Percentiles rank a stretch among this genome's conserved stretches.
phyloP scores from a whole-genome alignment of 2,113 vertebrate species.

The Pardalotus punctatus region DNA sequence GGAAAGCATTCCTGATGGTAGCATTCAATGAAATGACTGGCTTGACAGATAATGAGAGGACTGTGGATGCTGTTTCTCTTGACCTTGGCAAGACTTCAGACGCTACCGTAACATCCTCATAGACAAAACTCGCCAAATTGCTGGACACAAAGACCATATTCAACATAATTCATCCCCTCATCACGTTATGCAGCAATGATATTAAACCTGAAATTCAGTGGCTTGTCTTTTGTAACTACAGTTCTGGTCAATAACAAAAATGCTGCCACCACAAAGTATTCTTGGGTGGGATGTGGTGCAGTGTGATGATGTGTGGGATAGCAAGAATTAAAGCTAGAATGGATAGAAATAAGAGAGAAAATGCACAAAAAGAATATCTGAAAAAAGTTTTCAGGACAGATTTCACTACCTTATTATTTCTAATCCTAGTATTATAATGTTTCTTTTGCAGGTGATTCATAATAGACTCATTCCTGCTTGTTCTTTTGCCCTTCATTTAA shows the following conservation, averaged over 20 bases:
- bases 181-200: not conserved
- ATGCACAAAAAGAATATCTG: not conserved
- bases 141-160: not conserved
- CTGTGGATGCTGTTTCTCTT: not conserved
- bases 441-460: not conserved
- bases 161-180: not conserved
- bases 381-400: not conserved
- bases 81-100: not conserved
- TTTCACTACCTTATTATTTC: conserved; percentile 20
- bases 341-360: not conserved
- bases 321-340: not conserved
- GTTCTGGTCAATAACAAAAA: not conserved
- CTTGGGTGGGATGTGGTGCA: not conserved
- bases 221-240: not conserved
- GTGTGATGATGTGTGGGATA: not conserved
- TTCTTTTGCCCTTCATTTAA: conserved; percentile 21
- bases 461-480: not conserved
- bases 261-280: not conserved
- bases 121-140: not conserved
- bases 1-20: not conserved
- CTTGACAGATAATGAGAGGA: not conserved
- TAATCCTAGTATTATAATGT: not conserved
- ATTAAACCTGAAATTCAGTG: not conserved
- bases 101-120: rapidly evolving
- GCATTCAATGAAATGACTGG: not conserved